Percentiles rank a stretch among this genome's conserved stretches.
phyloP scores from a whole-genome alignment of 2,113 vertebrate species.

The Rhinoptilus africanus region DNA sequence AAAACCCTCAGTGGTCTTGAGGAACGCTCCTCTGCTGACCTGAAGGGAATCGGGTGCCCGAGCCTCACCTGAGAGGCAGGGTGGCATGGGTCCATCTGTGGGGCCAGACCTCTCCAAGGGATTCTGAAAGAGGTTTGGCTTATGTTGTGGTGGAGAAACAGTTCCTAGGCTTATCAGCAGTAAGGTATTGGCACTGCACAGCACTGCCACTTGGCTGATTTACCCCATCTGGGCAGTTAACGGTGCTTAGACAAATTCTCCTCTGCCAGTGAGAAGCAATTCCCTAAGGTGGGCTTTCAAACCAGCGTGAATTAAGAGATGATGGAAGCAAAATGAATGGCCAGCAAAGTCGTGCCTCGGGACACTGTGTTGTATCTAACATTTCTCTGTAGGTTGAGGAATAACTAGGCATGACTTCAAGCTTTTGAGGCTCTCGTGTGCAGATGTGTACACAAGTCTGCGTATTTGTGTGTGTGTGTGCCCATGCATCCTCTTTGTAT shows the following conservation, averaged over 20 bases:
- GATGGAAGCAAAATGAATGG: constrained; percentile 14
- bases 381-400: not conserved
- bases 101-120: not conserved
- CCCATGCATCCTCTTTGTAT: not conserved
- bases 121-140: not conserved
- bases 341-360: not conserved
- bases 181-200: not conserved
- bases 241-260: not conserved
- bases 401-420: not conserved
- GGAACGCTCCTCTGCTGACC: fast-evolving
- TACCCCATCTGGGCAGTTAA: not conserved
- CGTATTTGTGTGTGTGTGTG: fast-evolving
- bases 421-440: not conserved
- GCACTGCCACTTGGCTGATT: not conserved
- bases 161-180: not conserved
- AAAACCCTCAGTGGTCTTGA: not conserved
- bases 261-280: not conserved
- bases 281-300: not conserved
- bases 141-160: not conserved
- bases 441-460: not conserved
- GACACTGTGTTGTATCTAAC: not conserved
- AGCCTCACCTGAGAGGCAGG: not conserved
- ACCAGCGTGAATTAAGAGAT: not conserved
- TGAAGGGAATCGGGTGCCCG: not conserved
- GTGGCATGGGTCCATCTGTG: not conserved